phyloP scores from a whole-genome alignment of 2,888 invertebrate genomes.

The Drosophila trichaetosa region DNA sequence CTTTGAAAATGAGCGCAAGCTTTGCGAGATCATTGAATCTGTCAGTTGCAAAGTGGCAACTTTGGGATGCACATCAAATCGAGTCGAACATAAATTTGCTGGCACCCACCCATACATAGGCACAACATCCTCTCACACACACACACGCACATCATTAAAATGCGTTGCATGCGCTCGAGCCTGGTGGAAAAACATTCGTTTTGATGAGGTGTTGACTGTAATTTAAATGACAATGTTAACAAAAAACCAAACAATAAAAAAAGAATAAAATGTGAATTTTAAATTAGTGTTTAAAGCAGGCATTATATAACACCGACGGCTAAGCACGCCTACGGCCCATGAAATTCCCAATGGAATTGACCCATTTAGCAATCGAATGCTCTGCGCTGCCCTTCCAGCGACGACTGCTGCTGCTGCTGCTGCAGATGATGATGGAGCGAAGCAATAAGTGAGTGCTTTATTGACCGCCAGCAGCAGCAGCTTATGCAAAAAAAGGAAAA shows the following conservation, averaged over 20 bases:
- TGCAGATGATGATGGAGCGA: constrained; percentile 44
- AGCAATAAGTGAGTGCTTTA: constrained; percentile 73
- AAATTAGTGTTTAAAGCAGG: constrained; percentile 16
- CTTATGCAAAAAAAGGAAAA: constrained; percentile 55
- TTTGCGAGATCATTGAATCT: constrained; percentile 60
- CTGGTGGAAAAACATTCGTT: constrained; percentile 75
- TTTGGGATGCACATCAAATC: constrained; percentile 23
- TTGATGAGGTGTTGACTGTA: constrained; percentile 78
- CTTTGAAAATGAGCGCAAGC: constrained; percentile 52
- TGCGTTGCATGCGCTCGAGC: constrained; percentile 52
- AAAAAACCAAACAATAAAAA: not conserved
- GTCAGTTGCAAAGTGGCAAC: constrained; percentile 7
- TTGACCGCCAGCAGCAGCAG: constrained; percentile 48
- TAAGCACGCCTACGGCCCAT: constrained; percentile 60
- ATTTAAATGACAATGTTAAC: constrained; percentile 69
- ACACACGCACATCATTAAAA: constrained; percentile 51
- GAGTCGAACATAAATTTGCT: constrained; percentile 40
- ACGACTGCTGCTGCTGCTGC: constrained; percentile 15
- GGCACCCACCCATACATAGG: constrained; percentile 14
- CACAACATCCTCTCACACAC: constrained; percentile 54
- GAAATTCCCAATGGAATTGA: constrained; percentile 84
- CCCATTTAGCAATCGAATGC: constrained; percentile 78
- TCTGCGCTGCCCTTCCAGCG: constrained; percentile 55
- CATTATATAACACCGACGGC: constrained; percentile 64
- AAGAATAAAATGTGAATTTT: constrained; percentile 43